phyloP scores from a whole-genome alignment of 2,113 vertebrate species.

The Malurus melanocephalus region DNA sequence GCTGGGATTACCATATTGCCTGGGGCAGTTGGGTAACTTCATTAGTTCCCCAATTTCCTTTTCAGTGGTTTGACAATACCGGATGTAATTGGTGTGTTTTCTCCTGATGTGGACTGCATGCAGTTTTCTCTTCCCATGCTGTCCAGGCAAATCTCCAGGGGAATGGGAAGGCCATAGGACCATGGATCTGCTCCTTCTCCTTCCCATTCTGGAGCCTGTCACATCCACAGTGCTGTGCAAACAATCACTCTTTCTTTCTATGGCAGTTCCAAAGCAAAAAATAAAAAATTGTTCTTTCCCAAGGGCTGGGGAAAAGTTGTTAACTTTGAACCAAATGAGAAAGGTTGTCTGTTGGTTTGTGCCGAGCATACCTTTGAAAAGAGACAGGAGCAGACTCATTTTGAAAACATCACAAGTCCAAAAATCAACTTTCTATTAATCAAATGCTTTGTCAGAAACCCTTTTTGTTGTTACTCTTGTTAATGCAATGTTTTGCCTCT shows the following conservation, averaged over 20 bases:
- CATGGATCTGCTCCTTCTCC: not conserved
- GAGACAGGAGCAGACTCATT: not conserved
- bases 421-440: not conserved
- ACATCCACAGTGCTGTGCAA: not conserved
- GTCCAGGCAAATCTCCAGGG: not conserved
- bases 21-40: not conserved
- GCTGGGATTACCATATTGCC: not conserved
- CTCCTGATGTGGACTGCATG: not conserved
- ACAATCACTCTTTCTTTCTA: not conserved
- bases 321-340: not conserved
- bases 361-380: not conserved
- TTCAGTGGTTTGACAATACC: not conserved
- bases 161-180: not conserved
- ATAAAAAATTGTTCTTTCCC: not conserved
- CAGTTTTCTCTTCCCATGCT: not conserved
- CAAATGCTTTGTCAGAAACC: not conserved
- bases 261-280: not conserved
- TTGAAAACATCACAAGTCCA: not conserved
- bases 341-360: not conserved
- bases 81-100: not conserved
- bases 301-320: not conserved
- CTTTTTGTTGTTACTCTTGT: not conserved
- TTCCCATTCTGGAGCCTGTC: not conserved
- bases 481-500: not conserved
- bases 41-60: not conserved